These are phyloP conservation scores for Euglossa dilemma DNA, from an alignment of 1,140 invertebrate species.

Conservation along the genomic window DNA sequence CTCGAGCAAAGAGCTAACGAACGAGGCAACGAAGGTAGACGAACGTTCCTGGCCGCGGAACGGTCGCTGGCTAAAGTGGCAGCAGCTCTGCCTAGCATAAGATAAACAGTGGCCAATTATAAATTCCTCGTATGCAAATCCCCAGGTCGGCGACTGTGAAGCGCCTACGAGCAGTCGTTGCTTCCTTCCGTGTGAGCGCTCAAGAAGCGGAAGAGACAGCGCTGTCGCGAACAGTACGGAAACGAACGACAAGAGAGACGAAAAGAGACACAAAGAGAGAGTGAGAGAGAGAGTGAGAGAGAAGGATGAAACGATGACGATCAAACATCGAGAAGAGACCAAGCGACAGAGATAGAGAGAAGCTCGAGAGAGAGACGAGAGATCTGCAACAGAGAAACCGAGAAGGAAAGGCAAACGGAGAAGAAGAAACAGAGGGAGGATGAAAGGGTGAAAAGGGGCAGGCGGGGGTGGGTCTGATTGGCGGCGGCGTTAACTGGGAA, in stretches of 20 bases:
- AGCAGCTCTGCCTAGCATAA: constrained; percentile 47
- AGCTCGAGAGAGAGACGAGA: not conserved
- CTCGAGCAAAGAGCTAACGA: constrained; percentile 56
- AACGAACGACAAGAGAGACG: constrained; percentile 16
- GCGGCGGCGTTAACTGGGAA: constrained; percentile 74
- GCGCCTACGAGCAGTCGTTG: constrained; percentile 39
- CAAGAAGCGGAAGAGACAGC: constrained; percentile 62
- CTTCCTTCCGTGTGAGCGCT: constrained; percentile 56
- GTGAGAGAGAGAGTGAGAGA: not conserved
- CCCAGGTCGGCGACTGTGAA: constrained; percentile 36
- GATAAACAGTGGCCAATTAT: constrained; percentile 70
- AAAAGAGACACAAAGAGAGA: not conserved
- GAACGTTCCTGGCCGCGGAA: constrained; percentile 7
- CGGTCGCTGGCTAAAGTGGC: constrained; percentile 31
- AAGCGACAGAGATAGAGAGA: too few species aligned
- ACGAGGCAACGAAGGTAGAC: constrained; percentile 17
- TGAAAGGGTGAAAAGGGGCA: constrained; percentile 57
- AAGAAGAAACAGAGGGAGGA: constrained; percentile 33
- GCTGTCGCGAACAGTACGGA: constrained; percentile 27
- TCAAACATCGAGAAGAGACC: not conserved
- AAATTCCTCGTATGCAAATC: constrained; percentile 71
- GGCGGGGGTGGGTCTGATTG: constrained; percentile 66
- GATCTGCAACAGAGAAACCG: not conserved
- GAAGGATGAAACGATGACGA: not conserved
- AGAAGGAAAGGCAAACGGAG: constrained; percentile 32